A percentile compares a stretch with the other conserved stretches of the same genome.
These are phyloP conservation scores for Lepidocyrtinus sp. DNA, from an alignment of 2,888 invertebrate species.

Conservation along the genomic window DNA sequence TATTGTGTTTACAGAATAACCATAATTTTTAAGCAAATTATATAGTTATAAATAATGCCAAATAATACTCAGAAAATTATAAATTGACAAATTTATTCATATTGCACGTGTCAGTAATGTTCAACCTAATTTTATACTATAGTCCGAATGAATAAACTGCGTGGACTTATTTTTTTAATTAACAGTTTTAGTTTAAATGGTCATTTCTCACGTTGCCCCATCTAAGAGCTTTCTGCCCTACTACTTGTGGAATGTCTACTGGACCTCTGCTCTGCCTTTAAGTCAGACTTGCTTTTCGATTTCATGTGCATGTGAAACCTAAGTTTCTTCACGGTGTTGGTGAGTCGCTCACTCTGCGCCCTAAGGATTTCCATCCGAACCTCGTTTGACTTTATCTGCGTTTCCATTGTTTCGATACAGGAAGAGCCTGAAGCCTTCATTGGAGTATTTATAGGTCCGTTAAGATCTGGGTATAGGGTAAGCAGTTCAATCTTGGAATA, in stretches of 20 bases:
- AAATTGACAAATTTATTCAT: no score
- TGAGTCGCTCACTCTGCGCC: conserved; percentile 60
- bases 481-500: conserved; percentile 51
- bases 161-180: no score
- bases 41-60: not conserved
- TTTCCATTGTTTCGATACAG: conserved; percentile 60
- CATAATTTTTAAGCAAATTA: no score
- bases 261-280: not conserved
- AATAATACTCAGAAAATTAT: not conserved
- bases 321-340: conserved; percentile 47
- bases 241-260: not conserved
- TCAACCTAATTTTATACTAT: no score
- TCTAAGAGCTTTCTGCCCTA: no score
- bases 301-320: conserved; percentile 39
- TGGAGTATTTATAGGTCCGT: conserved; percentile 58
- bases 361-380: conserved; percentile 56
- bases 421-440: conserved; percentile 25
- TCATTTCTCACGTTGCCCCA: no score
- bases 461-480: conserved; percentile 58
- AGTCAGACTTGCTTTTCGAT: conserved; percentile 5
- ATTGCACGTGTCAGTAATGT: no score
- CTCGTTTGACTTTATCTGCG: conserved; percentile 60
- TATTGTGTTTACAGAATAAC: no score
- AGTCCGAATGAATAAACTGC: no score
- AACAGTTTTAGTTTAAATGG: no score